phyloP scores from a whole-genome alignment of 30 jellyfish, hydroid and myxozoan species.

The Pseudorhiza aurosa region DNA sequence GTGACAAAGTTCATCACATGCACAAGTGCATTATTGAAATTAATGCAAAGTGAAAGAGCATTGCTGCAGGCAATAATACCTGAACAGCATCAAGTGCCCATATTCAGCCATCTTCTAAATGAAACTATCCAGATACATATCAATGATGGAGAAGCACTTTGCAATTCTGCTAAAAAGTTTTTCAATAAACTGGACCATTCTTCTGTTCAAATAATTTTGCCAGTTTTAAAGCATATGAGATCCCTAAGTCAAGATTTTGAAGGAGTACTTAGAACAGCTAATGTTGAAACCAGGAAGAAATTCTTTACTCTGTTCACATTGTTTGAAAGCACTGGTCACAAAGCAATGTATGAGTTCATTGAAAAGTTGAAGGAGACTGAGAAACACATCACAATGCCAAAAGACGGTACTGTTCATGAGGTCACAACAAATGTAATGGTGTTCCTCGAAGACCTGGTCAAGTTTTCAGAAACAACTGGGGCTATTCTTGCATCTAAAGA shows the following conservation, averaged over 20 bases:
- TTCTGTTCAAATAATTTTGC: constrained; percentile 81
- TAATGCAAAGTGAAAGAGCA: constrained; percentile 92
- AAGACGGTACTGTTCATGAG: constrained; percentile 93
- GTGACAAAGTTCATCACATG: constrained; percentile 81
- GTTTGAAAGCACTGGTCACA: constrained; percentile 80
- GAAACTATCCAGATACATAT: constrained; percentile 69
- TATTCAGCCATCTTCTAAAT: constrained; percentile 85
- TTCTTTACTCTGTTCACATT: constrained; percentile 69
- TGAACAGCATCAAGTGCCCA: constrained; percentile 89
- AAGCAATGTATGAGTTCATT: constrained; percentile 54
- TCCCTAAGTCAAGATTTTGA: constrained; percentile 89
- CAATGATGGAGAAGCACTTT: constrained; percentile 92
- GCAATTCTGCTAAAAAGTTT: constrained; percentile 72
- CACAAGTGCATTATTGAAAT: constrained; percentile 86
- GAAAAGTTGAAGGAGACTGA: constrained; percentile 84
- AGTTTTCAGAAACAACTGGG: constrained; percentile 82
- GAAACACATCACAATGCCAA: constrained; percentile 89
- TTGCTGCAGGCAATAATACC: constrained; percentile 86
- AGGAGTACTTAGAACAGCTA: constrained; percentile 78
- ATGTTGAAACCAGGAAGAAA: constrained; percentile 93
- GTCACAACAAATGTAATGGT: constrained; percentile 91
- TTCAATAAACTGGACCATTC: constrained; percentile 84
- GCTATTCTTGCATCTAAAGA: constrained; percentile 60
- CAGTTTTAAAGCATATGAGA: constrained; percentile 81
- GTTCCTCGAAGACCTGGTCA: constrained; percentile 84